Evolutionary conservation across 2,113 vertebrate species (phyloP).

Genomic region (Indicator indicator): DNA sequence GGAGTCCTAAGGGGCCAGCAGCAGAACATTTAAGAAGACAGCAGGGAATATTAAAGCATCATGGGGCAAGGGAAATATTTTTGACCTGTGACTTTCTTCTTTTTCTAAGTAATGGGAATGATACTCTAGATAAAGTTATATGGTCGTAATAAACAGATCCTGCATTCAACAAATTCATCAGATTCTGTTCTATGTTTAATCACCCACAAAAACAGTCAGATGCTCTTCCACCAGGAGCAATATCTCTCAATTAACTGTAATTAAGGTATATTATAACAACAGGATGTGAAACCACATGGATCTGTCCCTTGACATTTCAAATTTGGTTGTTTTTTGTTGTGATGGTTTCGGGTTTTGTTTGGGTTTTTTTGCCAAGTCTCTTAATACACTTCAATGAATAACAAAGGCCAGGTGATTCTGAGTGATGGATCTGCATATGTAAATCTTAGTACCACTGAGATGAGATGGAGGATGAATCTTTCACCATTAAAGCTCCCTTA

Average conservation of each 20-base stretch:
- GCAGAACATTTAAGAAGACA: background rate
- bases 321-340: background rate
- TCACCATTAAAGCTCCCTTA: background rate
- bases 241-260: constrained; percentile 49
- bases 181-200: constrained; percentile 31
- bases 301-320: constrained; percentile 49
- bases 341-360: background rate
- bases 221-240: constrained; percentile 54
- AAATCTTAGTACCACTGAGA: background rate
- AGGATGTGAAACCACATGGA: constrained; percentile 48
- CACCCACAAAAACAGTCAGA: constrained; percentile 36
- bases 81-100: background rate
- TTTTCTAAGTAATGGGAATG: background rate
- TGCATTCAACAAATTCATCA: background rate
- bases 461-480: background rate
- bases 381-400: constrained; percentile 48
- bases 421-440: background rate
- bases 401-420: constrained; percentile 28
- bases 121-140: background rate
- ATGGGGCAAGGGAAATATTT: background rate
- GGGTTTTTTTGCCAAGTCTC: constrained; percentile 16
- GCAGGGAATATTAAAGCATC: background rate
- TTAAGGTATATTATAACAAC: constrained; percentile 60
- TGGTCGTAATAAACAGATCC: background rate
- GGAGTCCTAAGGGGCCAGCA: background rate